Evolutionary conservation across 2,888 invertebrate species (phyloP).

Genomic region (Craniophora ligustri): DNA sequence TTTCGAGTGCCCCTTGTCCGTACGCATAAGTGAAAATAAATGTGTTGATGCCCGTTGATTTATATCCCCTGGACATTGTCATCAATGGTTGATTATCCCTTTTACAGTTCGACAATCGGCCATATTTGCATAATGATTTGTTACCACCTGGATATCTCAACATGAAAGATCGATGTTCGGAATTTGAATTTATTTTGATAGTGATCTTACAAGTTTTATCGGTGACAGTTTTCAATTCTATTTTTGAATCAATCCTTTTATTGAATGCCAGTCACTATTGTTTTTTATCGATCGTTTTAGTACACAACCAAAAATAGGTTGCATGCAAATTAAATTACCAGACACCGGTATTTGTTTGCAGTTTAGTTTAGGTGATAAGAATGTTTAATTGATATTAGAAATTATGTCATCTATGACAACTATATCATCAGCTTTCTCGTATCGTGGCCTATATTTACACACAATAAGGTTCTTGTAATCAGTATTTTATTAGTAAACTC

Average conservation of each 20-base stretch:
- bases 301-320: not conserved
- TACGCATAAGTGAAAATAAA: conserved; percentile 72
- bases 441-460: no score
- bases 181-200: conserved; percentile 43
- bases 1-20: conserved; percentile 72
- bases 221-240: conserved; percentile 19
- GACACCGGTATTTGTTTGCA: not conserved
- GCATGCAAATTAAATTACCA: not conserved
- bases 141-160: conserved; percentile 35
- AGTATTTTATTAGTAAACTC: not conserved
- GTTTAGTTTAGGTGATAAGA: not conserved
- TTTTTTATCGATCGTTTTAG: not conserved
- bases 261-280: not conserved
- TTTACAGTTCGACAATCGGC: conserved; percentile 48
- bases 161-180: conserved; percentile 21
- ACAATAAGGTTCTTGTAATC: not conserved
- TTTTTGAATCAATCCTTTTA: conserved; percentile 21
- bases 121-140: conserved; percentile 76
- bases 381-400: no score
- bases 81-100: conserved; percentile 61
- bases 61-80: conserved; percentile 65
- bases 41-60: conserved; percentile 74
- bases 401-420: no score
- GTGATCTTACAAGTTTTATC: conserved; percentile 17
- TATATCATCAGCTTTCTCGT: no score